Evolutionary conservation across 2,888 invertebrate species (phyloP).

Genomic region (Sclerodermus sp.): DNA sequence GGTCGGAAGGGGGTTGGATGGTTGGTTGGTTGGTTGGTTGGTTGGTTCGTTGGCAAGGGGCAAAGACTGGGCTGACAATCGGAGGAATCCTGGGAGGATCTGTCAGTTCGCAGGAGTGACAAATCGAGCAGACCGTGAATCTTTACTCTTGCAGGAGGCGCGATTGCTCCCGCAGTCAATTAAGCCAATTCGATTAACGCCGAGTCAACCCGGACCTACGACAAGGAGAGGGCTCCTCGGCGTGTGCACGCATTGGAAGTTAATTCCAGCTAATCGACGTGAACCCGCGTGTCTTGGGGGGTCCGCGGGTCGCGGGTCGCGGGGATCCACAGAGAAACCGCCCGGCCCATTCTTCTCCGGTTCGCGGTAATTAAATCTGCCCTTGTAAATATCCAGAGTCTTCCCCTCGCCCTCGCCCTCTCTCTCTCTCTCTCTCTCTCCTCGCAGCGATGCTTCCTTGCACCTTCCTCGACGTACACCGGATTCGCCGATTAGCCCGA

Average conservation of each 20-base stretch:
- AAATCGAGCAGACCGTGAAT: too few species aligned
- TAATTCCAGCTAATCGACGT: conserved; percentile 45
- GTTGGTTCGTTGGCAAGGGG: too few species aligned
- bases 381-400: conserved; percentile 22
- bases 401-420: not conserved
- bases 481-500: conserved; percentile 22
- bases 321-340: conserved; percentile 24
- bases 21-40: too few species aligned
- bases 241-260: conserved; percentile 26
- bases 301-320: not conserved
- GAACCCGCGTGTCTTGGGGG: conserved; percentile 19
- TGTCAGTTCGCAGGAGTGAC: too few species aligned
- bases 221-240: conserved; percentile 27
- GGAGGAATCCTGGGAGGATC: too few species aligned
- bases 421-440: not conserved
- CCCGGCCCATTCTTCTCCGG: not conserved
- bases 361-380: conserved; percentile 22
- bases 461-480: not conserved
- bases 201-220: conserved; percentile 37
- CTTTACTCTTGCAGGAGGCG: too few species aligned
- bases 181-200: too few species aligned
- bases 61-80: too few species aligned
- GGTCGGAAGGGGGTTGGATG: too few species aligned
- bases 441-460: not conserved
- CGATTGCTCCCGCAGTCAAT: too few species aligned